A percentile compares a stretch with the other conserved stretches of the same genome.
These are phyloP conservation scores for Cephus runcator DNA, from an alignment of 2,888 invertebrate species.

Conservation along the genomic window DNA sequence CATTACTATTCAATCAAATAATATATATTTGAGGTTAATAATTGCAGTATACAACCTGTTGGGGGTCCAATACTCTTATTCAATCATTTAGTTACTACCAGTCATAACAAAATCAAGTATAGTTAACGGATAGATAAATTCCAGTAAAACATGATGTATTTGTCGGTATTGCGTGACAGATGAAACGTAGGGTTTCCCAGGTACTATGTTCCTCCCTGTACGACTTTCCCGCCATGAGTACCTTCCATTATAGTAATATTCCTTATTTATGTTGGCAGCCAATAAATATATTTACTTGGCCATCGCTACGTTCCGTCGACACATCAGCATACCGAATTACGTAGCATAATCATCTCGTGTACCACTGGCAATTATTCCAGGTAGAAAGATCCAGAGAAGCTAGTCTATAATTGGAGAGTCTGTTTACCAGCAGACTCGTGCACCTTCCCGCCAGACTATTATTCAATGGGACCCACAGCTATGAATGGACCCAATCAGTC, in stretches of 20 bases:
- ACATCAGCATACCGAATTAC: background rate
- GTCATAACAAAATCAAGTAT: background rate
- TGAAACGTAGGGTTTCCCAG: background rate
- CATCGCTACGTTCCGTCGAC: background rate
- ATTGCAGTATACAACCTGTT: background rate
- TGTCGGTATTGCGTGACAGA: background rate
- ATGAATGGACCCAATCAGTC: conserved; percentile 1
- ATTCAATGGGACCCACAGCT: background rate
- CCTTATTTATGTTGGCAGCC: conserved; percentile 18
- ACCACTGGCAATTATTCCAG: background rate
- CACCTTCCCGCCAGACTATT: background rate
- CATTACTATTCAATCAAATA: background rate
- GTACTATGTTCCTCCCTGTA: conserved; percentile 12
- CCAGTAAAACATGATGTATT: background rate
- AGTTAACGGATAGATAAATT: background rate
- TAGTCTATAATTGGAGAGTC: background rate
- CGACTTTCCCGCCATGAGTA: conserved; percentile 22
- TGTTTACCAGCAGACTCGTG: background rate
- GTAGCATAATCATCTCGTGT: background rate
- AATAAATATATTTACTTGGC: conserved; percentile 11
- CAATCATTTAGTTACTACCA: background rate
- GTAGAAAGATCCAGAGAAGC: background rate
- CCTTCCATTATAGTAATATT: conserved; percentile 17
- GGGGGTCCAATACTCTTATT: background rate
- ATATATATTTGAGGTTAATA: background rate